These are phyloP conservation scores for Lordiphosa stackelbergi DNA, from an alignment of 1,140 invertebrate species.

Conservation along the genomic window DNA sequence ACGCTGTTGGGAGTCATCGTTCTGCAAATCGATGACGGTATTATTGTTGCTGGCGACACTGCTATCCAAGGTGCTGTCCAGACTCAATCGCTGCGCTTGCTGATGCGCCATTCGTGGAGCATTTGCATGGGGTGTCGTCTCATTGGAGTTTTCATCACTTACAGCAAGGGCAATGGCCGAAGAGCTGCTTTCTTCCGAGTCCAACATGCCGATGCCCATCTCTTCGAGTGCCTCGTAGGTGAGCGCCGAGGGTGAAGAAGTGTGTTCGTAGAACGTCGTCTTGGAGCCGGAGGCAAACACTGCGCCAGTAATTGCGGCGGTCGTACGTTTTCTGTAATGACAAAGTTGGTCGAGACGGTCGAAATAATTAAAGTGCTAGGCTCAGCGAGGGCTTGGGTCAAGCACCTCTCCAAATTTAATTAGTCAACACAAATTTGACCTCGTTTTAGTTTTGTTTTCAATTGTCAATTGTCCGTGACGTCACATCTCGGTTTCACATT, in stretches of 20 bases:
- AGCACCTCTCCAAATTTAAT: slow-evolving; percentile 48
- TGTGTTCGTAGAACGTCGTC: slow-evolving; percentile 48
- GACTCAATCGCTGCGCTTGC: slow-evolving; percentile 34
- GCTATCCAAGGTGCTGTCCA: slow-evolving; percentile 41
- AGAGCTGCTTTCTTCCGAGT: slow-evolving; percentile 74
- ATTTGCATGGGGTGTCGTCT: slow-evolving; percentile 57
- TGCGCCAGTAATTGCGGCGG: slow-evolving; percentile 6
- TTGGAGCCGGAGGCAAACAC: slow-evolving; percentile 32
- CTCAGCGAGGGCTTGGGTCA: slow-evolving; percentile 50
- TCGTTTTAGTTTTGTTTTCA: slow-evolving; percentile 30
- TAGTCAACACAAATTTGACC: slow-evolving; percentile 37
- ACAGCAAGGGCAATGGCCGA: slow-evolving; percentile 61
- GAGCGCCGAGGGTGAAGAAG: slow-evolving; percentile 57
- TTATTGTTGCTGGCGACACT: slow-evolving; percentile 21
- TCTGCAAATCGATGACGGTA: slow-evolving; percentile 21
- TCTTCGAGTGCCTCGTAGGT: slow-evolving; percentile 68
- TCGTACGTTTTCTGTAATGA: slow-evolving; percentile 61
- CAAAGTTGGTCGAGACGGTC: background rate
- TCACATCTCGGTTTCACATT: slow-evolving; percentile 22
- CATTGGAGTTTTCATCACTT: slow-evolving; percentile 73
- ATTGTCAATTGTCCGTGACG: slow-evolving; percentile 36
- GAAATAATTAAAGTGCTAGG: slow-evolving; percentile 20
- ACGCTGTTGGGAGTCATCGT: slow-evolving; percentile 37
- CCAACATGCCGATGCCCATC: slow-evolving; percentile 75
- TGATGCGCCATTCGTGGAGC: slow-evolving; percentile 55